Conservation (phyloP, 1,140 invertebrate species). For the Nasonia giraulti region DNA sequence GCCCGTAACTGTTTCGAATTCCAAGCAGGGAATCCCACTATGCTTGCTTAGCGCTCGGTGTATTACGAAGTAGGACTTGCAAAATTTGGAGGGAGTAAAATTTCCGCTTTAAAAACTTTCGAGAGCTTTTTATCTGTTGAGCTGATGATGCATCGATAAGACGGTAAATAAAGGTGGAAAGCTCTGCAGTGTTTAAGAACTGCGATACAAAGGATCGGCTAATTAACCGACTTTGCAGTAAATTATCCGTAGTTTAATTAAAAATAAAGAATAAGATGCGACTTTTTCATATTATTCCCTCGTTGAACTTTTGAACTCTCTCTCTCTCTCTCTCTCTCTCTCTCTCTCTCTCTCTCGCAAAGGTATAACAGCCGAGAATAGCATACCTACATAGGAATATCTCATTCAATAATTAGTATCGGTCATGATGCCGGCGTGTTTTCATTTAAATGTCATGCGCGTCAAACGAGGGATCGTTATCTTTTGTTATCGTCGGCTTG, state of each 20-base stretch:
- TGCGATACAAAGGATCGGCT: too few relatives aligned
- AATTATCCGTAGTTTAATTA: too few relatives aligned
- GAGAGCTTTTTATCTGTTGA: too few relatives aligned
- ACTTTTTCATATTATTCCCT: not conserved
- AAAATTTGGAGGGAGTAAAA: not conserved
- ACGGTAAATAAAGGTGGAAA: too few relatives aligned
- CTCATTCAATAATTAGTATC: not conserved
- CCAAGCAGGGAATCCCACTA: not conserved
- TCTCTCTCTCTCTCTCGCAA: not conserved
- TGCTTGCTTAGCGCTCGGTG: not conserved
- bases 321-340: not conserved
- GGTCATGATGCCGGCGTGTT: not conserved
- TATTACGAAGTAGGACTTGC: not conserved
- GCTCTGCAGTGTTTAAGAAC: too few relatives aligned
- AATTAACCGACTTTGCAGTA: too few relatives aligned
- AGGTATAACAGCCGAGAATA: not conserved
- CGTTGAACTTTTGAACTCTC: not conserved
- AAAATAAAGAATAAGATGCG: not conserved
- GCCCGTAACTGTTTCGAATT: not conserved
- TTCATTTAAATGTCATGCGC: not conserved
- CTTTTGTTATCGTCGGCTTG: not conserved
- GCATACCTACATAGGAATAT: not conserved
- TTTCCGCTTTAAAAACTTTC: not conserved
- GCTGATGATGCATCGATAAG: too few relatives aligned
- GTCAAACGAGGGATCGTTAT: not conserved